A percentile compares a stretch with the other conserved stretches of the same genome.
phyloP scores from a whole-genome alignment of 2,888 invertebrate genomes.

The Synanthedon andrenaeformis region DNA sequence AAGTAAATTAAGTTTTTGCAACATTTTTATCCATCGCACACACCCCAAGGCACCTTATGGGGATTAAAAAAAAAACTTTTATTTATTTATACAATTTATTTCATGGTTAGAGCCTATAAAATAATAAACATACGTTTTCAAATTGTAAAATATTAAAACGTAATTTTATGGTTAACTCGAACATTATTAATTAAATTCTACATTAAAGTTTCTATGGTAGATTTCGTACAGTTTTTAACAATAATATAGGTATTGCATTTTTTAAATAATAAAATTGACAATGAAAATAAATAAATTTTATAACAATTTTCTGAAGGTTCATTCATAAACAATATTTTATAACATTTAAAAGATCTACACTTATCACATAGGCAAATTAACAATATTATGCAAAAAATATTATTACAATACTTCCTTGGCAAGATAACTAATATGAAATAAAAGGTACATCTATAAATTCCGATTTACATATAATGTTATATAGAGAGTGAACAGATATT shows the following conservation, averaged over 20 bases:
- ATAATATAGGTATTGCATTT: conserved; percentile 18
- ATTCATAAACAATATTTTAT: conserved; percentile 24
- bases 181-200: conserved; percentile 38
- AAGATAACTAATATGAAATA: conserved; percentile 51
- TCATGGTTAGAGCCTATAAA: conserved; percentile 56
- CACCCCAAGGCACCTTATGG: too few relatives aligned
- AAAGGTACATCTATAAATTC: conserved; percentile 46
- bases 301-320: conserved; percentile 36
- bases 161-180: conserved; percentile 48
- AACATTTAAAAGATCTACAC: conserved; percentile 56
- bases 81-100: conserved; percentile 54
- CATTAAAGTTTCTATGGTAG: conserved; percentile 29
- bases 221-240: conserved; percentile 56
- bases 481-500: conserved; percentile 63
- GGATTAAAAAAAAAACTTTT: conserved; percentile 5
- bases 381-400: conserved; percentile 35
- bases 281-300: conserved; percentile 33
- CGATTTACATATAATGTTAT: conserved; percentile 32
- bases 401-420: conserved; percentile 59
- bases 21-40: too few relatives aligned
- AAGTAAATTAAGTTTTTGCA: too few relatives aligned
- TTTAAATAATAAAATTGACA: conserved; percentile 13
- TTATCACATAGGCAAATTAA: conserved; percentile 56
- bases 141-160: conserved; percentile 29
- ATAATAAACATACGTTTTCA: conserved; percentile 41